These are phyloP conservation scores for Allacma fusca DNA, from an alignment of 2,888 invertebrate species.

Conservation along the genomic window DNA sequence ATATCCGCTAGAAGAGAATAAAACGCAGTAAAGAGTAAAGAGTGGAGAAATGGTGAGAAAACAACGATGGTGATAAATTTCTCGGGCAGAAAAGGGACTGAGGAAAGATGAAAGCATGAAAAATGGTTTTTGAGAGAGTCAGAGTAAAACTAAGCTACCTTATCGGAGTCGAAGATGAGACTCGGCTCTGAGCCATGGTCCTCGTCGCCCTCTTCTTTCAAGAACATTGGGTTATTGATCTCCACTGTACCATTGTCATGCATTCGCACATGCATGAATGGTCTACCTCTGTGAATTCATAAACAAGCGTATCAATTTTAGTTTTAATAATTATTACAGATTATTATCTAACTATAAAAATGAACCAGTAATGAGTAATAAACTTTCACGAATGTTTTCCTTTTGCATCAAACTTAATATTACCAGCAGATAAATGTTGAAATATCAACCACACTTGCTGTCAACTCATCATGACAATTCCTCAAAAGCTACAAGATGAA, in stretches of 20 bases:
- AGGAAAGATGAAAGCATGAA: constrained; percentile 39
- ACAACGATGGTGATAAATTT: constrained; percentile 36
- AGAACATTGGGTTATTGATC: constrained; percentile 86
- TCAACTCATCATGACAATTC: too few relatives aligned
- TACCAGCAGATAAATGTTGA: too few relatives aligned
- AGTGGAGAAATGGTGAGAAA: background rate
- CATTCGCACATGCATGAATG: constrained; percentile 81
- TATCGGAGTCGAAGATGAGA: constrained; percentile 71
- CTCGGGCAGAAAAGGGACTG: constrained; percentile 21
- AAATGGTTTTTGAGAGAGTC: constrained; percentile 34
- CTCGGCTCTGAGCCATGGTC: constrained; percentile 65
- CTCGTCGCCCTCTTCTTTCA: constrained; percentile 70
- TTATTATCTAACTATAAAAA: too few relatives aligned
- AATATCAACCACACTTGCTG: too few relatives aligned
- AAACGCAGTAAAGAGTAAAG: too few relatives aligned
- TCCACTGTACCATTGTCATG: constrained; percentile 79
- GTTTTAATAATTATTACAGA: too few relatives aligned
- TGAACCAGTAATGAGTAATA: too few relatives aligned
- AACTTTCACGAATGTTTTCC: too few relatives aligned
- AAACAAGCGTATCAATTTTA: background rate
- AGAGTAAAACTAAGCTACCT: constrained; percentile 65
- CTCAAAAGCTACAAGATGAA: too few relatives aligned
- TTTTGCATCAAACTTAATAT: too few relatives aligned
- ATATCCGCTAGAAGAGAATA: too few relatives aligned
- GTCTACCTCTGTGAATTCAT: constrained; percentile 67